Evolutionary conservation across 1,140 invertebrate species (phyloP).

Genomic region (Chironomus striatipennis): DNA sequence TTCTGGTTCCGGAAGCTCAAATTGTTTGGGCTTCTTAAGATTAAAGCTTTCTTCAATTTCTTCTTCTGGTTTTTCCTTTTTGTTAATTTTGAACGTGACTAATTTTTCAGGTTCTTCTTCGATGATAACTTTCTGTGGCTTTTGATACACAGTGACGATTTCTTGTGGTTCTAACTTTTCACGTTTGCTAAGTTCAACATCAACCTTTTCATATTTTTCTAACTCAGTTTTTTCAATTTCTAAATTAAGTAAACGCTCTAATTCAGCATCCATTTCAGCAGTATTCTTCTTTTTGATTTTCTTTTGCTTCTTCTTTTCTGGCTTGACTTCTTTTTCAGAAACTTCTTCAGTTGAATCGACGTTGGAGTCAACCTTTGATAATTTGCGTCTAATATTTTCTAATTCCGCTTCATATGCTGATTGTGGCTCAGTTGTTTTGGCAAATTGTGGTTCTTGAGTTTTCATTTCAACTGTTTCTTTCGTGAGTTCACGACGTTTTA

Average conservation of each 20-base stretch:
- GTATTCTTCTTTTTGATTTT: constrained; percentile 35
- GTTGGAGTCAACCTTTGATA: constrained; percentile 18
- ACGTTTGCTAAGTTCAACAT: constrained; percentile 27
- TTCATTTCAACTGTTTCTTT: constrained; percentile 30
- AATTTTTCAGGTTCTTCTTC: constrained; percentile 30
- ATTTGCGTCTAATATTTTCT: constrained; percentile 23
- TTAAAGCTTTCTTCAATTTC: constrained; percentile 36
- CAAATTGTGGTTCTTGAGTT: constrained; percentile 29
- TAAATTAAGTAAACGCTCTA: constrained; percentile 34
- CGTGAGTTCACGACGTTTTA: constrained; percentile 29
- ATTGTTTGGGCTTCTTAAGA: constrained; percentile 26
- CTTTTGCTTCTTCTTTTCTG: constrained; percentile 34
- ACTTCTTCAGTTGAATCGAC: constrained; percentile 35
- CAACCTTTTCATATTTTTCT: constrained; percentile 38
- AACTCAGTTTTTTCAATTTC: constrained; percentile 39
- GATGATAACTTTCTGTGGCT: constrained; percentile 31
- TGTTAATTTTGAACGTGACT: constrained; percentile 34
- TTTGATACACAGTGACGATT: constrained; percentile 30
- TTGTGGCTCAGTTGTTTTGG: constrained; percentile 27
- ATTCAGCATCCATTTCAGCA: constrained; percentile 34
- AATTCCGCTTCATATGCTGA: constrained; percentile 8
- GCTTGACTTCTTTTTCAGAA: constrained; percentile 32
- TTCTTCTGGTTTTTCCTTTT: constrained; percentile 29
- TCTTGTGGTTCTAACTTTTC: constrained; percentile 24
- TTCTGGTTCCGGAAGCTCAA: constrained; percentile 30